Evolutionary conservation across 2,888 invertebrate genomes (phyloP).

Genomic region (Dryococelus australis): DNA sequence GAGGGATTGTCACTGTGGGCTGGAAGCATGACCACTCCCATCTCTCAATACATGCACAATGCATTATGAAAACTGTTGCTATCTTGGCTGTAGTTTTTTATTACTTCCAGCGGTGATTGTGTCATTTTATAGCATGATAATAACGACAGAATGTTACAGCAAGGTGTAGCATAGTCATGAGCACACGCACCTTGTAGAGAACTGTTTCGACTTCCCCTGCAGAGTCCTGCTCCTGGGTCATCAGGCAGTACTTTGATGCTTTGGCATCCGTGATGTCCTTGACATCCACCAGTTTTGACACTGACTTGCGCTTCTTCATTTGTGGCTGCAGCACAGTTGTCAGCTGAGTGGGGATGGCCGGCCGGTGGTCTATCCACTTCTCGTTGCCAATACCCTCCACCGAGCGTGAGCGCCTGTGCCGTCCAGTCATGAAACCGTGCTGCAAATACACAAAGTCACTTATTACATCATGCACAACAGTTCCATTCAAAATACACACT

Average conservation of each 20-base stretch:
- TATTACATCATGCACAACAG: background rate
- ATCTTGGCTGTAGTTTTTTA: too few species aligned
- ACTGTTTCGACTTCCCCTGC: slow-evolving; percentile 94
- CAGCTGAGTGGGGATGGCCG: slow-evolving; percentile 78
- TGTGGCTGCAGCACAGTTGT: slow-evolving; percentile 91
- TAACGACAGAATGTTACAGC: too few species aligned
- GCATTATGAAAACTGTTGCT: too few species aligned
- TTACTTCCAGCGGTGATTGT: too few species aligned
- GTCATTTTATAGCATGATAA: too few species aligned
- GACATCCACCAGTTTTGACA: slow-evolving; percentile 81
- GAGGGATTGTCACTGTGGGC: too few species aligned
- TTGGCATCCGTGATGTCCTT: slow-evolving; percentile 75
- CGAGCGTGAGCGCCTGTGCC: slow-evolving; percentile 83
- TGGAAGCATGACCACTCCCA: too few species aligned
- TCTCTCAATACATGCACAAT: too few species aligned
- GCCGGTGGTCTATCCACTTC: slow-evolving; percentile 89
- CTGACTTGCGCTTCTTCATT: slow-evolving; percentile 81
- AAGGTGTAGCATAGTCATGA: too few species aligned
- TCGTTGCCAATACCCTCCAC: slow-evolving; percentile 65
- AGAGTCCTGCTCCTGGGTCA: slow-evolving; percentile 90
- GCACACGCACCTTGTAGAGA: slow-evolving; percentile 74
- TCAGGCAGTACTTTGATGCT: slow-evolving; percentile 87
- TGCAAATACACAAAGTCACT: background rate
- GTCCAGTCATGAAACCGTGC: slow-evolving; percentile 51
- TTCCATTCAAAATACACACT: too few species aligned